Conservation (phyloP, 2,888 invertebrate genomes). For the Lydus trimaculatus region DNA sequence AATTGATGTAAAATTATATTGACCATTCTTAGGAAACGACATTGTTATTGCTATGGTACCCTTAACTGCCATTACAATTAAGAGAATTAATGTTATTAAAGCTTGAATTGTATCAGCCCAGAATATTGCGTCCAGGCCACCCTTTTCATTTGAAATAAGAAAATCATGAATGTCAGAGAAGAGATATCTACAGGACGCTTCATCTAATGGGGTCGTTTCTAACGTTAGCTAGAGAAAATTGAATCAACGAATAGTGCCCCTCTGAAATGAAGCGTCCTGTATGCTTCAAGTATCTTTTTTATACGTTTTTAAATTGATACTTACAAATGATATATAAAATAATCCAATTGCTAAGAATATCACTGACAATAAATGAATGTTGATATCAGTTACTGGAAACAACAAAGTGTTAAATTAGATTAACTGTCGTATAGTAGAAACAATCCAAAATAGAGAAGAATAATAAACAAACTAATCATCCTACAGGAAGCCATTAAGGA, state of each 20-base stretch:
- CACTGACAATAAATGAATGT: not conserved
- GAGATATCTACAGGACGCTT: no score
- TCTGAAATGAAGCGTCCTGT: no score
- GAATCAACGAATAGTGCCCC: no score
- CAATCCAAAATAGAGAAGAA: no score
- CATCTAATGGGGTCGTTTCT: no score
- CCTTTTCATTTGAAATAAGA: not conserved
- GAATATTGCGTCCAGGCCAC: not conserved
- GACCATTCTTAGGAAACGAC: not conserved
- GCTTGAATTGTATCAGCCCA: constrained; percentile 1
- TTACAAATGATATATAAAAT: not conserved
- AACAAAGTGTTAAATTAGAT: not conserved
- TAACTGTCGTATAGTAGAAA: not conserved
- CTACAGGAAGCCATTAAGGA: no score
- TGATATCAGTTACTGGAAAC: not conserved
- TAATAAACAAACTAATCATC: no score
- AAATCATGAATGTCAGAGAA: no score
- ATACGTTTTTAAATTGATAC: no score
- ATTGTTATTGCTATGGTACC: not conserved
- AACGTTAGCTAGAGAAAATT: no score
- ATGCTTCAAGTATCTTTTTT: no score
- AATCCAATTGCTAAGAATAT: not conserved
- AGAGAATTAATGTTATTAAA: not conserved
- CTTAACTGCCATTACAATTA: not conserved
- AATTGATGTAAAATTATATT: not conserved